Evolutionary conservation across 2,113 vertebrate genomes (phyloP).

Genomic region (Numida meleagris): DNA sequence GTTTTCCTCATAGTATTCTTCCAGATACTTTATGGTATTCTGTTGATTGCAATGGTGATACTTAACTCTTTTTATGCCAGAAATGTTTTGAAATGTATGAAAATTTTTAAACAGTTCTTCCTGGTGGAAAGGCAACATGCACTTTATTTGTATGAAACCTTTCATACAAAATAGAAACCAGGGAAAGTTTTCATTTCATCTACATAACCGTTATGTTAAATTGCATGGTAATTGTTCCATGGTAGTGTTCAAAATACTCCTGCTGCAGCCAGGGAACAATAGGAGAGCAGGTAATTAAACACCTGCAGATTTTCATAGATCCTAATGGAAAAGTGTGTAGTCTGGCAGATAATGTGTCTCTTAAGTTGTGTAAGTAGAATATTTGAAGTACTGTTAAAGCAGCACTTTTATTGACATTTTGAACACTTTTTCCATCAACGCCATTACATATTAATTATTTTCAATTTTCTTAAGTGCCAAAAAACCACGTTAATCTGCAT

Average conservation of each 20-base stretch:
- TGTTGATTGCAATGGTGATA: background rate
- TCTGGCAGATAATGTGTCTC: conserved; percentile 69
- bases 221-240: conserved; percentile 6
- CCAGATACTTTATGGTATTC: background rate
- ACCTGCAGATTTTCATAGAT: conserved; percentile 64
- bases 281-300: conserved; percentile 65
- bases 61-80: background rate
- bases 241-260: conserved; percentile 31
- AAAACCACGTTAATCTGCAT: conserved; percentile 20
- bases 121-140: background rate
- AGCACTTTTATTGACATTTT: conserved; percentile 67
- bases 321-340: conserved; percentile 70
- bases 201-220: conserved; percentile 44
- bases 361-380: conserved; percentile 58
- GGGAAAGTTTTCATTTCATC: conserved; percentile 44
- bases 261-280: conserved; percentile 56
- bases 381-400: conserved; percentile 62
- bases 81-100: background rate
- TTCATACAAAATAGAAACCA: background rate
- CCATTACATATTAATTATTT: conserved; percentile 73
- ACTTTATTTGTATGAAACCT: conserved; percentile 5
- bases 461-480: conserved; percentile 67
- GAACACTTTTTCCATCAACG: conserved; percentile 69
- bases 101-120: conserved; percentile 4
- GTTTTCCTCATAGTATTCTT: background rate